These are phyloP conservation scores for Rhinophrynus dorsalis DNA, from an alignment of 2,797 vertebrate genomes.

Conservation along the genomic window DNA sequence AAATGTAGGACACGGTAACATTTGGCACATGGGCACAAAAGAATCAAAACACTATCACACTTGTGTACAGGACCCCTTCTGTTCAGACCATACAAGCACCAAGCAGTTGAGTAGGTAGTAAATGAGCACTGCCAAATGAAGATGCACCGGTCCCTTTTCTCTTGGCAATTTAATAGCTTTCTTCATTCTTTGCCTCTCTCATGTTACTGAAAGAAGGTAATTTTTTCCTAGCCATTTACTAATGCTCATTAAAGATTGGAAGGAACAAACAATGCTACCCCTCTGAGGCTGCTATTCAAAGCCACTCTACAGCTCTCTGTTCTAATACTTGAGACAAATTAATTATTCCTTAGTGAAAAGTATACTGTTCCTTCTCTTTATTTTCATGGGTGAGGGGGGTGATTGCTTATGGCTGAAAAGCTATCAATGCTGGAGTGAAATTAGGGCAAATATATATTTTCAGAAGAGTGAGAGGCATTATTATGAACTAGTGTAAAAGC, in stretches of 20 bases:
- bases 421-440: slow-evolving; percentile 88
- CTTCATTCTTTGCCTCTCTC: slow-evolving; percentile 85
- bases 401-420: slow-evolving; percentile 84
- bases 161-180: slow-evolving; percentile 70
- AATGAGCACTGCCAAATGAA: slow-evolving; percentile 31
- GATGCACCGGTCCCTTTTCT: slow-evolving; percentile 58
- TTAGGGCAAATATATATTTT: slow-evolving; percentile 83
- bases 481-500: too few relatives aligned
- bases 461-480: slow-evolving; percentile 88
- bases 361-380: slow-evolving; percentile 88
- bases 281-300: slow-evolving; percentile 95
- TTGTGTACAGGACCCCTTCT: slow-evolving; percentile 24
- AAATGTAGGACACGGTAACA: neutral
- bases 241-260: slow-evolving; percentile 97
- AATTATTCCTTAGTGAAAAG: slow-evolving; percentile 97
- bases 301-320: slow-evolving; percentile 91
- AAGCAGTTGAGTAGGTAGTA: slow-evolving; percentile 13
- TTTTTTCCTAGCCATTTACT: slow-evolving; percentile 94
- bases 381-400: slow-evolving; percentile 67
- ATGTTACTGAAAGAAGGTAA: slow-evolving; percentile 89
- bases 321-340: slow-evolving; percentile 99
- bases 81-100: slow-evolving; percentile 15
- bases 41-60: slow-evolving; percentile 1
- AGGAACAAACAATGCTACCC: slow-evolving; percentile 97
- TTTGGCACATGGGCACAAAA: neutral